phyloP scores from a whole-genome alignment of 2,113 vertebrate genomes.

The Ptilorrhoa leucosticta region DNA sequence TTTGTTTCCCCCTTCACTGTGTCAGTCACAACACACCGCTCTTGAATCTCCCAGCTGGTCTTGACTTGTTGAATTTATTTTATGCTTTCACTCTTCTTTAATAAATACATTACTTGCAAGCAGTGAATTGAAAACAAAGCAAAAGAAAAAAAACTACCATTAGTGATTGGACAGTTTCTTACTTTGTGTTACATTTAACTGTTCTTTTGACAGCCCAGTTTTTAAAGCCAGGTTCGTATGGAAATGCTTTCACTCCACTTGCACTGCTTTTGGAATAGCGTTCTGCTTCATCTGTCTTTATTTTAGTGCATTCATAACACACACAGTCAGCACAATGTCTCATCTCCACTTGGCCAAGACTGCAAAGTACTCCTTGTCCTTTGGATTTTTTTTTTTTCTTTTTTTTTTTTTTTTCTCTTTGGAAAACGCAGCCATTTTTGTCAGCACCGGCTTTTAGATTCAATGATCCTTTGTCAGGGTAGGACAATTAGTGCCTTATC shows the following conservation, averaged over 20 bases:
- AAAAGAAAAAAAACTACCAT: slow-evolving; percentile 78
- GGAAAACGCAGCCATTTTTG: slow-evolving; percentile 65
- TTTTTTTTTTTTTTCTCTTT: neutral
- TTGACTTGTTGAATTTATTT: slow-evolving; percentile 85
- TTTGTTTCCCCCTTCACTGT: slow-evolving; percentile 80
- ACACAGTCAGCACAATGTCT: slow-evolving; percentile 89
- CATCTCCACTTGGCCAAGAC: slow-evolving; percentile 72
- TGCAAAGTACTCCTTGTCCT: slow-evolving; percentile 29
- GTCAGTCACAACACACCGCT: slow-evolving; percentile 84
- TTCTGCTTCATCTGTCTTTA: slow-evolving; percentile 95
- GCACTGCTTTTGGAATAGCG: slow-evolving; percentile 99
- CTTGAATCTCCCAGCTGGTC: slow-evolving; percentile 77
- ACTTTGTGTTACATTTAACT: slow-evolving; percentile 99
- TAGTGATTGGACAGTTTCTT: slow-evolving; percentile 95
- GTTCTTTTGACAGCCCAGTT: slow-evolving; percentile 99
- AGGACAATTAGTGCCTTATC: neutral
- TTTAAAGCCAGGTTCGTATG: slow-evolving; percentile 99
- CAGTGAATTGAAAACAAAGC: slow-evolving; percentile 83
- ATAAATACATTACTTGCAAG: slow-evolving; percentile 85
- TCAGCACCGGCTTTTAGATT: slow-evolving; percentile 34
- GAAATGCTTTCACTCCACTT: slow-evolving; percentile 99
- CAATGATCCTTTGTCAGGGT: neutral
- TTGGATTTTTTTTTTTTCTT: neutral
- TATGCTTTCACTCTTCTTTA: slow-evolving; percentile 82
- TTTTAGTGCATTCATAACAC: slow-evolving; percentile 93